Percentiles rank a stretch among this genome's conserved stretches.
Conservation (phyloP, 1,140 invertebrate genomes). For the Lasaia peninsularis region DNA sequence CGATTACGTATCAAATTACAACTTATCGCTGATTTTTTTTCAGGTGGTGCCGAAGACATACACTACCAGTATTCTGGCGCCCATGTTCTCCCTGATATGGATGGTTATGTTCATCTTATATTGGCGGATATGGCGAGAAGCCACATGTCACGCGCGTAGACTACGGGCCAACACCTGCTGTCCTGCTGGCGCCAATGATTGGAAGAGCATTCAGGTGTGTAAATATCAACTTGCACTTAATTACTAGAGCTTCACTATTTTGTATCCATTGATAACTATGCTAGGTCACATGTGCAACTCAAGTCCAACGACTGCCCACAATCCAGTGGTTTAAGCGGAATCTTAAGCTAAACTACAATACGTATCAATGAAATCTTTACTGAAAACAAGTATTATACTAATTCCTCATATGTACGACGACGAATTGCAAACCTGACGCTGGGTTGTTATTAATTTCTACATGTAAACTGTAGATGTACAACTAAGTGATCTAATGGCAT, state of each 20-base stretch:
- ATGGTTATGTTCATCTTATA: constrained; percentile 84
- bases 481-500: too few species aligned
- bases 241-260: background rate
- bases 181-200: constrained; percentile 79
- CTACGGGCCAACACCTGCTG: constrained; percentile 78
- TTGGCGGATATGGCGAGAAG: constrained; percentile 85
- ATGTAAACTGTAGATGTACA: too few species aligned
- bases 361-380: too few species aligned
- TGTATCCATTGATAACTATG: too few species aligned
- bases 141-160: constrained; percentile 81
- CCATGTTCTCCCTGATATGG: constrained; percentile 84
- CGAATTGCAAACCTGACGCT: too few species aligned
- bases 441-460: too few species aligned
- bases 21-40: constrained; percentile 26
- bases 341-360: too few species aligned
- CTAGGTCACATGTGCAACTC: too few species aligned
- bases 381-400: too few species aligned
- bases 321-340: too few species aligned
- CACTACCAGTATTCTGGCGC: constrained; percentile 81
- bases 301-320: too few species aligned
- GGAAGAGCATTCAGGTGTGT: constrained; percentile 82
- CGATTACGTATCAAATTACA: background rate
- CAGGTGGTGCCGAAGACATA: constrained; percentile 79
- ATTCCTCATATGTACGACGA: too few species aligned
- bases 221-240: background rate